These are phyloP conservation scores for Eupithecia inturbata DNA, from an alignment of 2,888 invertebrate genomes.

Conservation along the genomic window DNA sequence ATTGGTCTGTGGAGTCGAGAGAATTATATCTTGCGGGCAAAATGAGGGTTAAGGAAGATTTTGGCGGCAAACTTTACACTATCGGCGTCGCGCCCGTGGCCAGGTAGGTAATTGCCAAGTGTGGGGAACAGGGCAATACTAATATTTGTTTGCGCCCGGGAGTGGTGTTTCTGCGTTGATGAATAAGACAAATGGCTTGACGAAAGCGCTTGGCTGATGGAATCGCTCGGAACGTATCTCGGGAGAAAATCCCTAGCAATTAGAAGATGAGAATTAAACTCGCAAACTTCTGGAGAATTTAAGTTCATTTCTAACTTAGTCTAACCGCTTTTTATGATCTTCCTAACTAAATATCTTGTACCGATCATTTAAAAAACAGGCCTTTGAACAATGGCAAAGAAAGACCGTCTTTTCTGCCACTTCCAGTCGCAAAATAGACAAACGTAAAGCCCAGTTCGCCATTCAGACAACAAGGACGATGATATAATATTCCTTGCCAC, in stretches of 20 bases:
- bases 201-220: slow-evolving; percentile 11
- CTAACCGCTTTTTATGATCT: not conserved
- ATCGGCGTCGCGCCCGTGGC: slow-evolving; percentile 54
- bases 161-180: slow-evolving; percentile 56
- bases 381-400: too few species aligned
- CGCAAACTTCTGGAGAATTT: not conserved
- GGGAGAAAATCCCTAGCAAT: not conserved
- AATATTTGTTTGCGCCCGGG: slow-evolving; percentile 79
- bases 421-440: not conserved
- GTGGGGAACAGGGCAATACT: slow-evolving; percentile 69
- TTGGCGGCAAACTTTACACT: slow-evolving; percentile 68
- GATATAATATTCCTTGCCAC: not conserved
- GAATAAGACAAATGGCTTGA: slow-evolving; percentile 14
- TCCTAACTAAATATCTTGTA: too few species aligned
- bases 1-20: slow-evolving; percentile 57
- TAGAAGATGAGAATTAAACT: not conserved
- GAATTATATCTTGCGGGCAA: slow-evolving; percentile 69
- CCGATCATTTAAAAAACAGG: too few species aligned
- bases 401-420: not conserved
- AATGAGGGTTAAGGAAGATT: slow-evolving; percentile 57
- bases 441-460: too few species aligned
- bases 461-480: too few species aligned
- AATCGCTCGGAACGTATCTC: not conserved
- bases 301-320: not conserved
- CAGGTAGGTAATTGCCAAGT: slow-evolving; percentile 59